Evolutionary conservation across 2,888 invertebrate genomes (phyloP), one percentile per base, ranked within the genome.

Genomic region (Congeria kusceri): DNA sequence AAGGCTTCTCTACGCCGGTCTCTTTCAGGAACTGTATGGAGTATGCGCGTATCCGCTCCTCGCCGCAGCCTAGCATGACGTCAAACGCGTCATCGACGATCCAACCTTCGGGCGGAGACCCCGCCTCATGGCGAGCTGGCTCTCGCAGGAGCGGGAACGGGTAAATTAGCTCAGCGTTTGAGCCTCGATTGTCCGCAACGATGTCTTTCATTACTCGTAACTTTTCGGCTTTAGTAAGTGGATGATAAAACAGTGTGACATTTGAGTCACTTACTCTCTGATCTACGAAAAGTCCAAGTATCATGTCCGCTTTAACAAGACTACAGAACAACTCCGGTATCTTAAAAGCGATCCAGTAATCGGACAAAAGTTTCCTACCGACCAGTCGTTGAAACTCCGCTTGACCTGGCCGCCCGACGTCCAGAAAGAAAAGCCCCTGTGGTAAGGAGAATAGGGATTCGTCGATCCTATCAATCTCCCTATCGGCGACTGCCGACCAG

Each of bases 281-380:
- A 63, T 88, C 86, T 15, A 66, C 78, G 47, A 78, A 85, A 7
- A 84, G 28, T 1, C 88, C 88, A 9, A 87, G 72, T 11, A 88
- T 65, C 88, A 88, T 88, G 44, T 83, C 86, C 1, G 85, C 87
- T n/a, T 82, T 78, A 39, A 88, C 64, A 32, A 84, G 78, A 63
- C 88, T 88, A 59, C 88, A 88, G 53, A 82, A 85, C 5, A 88
- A 32, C 58, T 88, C 88, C 0, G 86, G 86, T 18, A 88, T 88
- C 63, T 78, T 82, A 56, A 83, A 78, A 23, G 69, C 23, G 23
- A 86, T 61, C 83, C 85, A 88, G 5, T 82, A 70, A 47, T 87
- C 85, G 0, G 88, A 88, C 25, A 88, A 65, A 27, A 85, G 49
- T 58, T 88, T 88, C 29, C 87, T 74, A 4, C 88, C 88, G 13